Percentiles rank a stretch among this genome's conserved stretches.
These are phyloP conservation scores for Acleris cristana DNA, from an alignment of 2,888 invertebrate species.

Conservation along the genomic window DNA sequence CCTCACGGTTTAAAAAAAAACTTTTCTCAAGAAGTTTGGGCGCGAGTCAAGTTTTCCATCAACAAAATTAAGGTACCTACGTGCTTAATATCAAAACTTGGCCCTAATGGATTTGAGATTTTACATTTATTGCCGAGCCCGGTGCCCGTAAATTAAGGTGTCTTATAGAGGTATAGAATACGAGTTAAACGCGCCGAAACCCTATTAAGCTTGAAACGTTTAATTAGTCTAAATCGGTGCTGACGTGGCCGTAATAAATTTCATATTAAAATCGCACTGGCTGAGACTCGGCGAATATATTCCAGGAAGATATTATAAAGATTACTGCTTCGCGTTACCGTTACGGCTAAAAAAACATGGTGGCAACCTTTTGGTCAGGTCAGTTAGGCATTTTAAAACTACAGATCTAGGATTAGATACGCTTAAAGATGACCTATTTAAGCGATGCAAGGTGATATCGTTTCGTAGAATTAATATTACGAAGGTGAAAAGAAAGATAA, in stretches of 20 bases:
- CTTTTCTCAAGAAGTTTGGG: constrained; percentile 72
- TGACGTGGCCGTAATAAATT: constrained; percentile 27
- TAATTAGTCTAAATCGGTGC: constrained; percentile 28
- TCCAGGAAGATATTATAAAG: not conserved
- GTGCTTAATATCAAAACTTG: constrained; percentile 77
- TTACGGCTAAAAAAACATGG: no score
- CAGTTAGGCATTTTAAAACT: no score
- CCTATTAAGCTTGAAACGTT: constrained; percentile 26
- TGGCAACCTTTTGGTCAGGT: no score
- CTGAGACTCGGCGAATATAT: constrained; percentile 9
- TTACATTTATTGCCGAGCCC: constrained; percentile 67
- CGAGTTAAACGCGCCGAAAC: constrained; percentile 12
- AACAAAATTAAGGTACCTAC: constrained; percentile 74
- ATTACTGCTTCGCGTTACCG: not conserved
- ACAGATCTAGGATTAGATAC: no score
- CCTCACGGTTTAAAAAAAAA: constrained; percentile 61
- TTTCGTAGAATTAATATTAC: no score
- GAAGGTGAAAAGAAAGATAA: no score
- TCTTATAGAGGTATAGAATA: constrained; percentile 16
- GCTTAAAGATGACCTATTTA: no score
- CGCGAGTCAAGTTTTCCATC: constrained; percentile 76
- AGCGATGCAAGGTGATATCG: no score
- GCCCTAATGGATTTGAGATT: constrained; percentile 78
- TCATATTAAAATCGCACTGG: constrained; percentile 23
- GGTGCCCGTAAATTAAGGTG: constrained; percentile 50